These are phyloP conservation scores for Lepetodrilus schrolli DNA, from an alignment of 2,888 invertebrate genomes.

Conservation along the genomic window DNA sequence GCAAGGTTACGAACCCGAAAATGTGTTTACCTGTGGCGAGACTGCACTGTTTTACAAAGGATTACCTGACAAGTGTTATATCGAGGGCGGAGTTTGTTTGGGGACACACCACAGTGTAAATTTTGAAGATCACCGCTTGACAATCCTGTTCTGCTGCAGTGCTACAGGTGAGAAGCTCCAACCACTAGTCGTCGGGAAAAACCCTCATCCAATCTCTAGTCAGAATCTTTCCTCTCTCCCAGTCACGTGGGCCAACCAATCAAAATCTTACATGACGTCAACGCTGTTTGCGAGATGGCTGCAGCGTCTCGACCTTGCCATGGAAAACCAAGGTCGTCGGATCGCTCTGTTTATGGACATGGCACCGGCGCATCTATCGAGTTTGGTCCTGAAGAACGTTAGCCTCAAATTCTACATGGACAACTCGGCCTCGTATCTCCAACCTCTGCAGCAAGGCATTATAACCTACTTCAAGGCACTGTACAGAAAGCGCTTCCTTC, in stretches of 20 bases:
- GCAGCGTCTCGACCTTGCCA: constrained; percentile 31
- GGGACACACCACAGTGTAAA: constrained; percentile 30
- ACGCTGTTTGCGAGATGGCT: constrained; percentile 37
- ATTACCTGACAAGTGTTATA: constrained; percentile 35
- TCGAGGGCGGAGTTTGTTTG: constrained; percentile 33
- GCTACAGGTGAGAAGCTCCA: constrained; percentile 37
- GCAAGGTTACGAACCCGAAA: constrained; percentile 40
- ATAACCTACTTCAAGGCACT: constrained; percentile 34
- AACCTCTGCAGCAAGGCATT: constrained; percentile 39
- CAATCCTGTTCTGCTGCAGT: constrained; percentile 37
- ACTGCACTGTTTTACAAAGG: constrained; percentile 38
- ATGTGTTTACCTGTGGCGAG: constrained; percentile 40
- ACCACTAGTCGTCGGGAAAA: constrained; percentile 30
- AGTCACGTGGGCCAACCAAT: constrained; percentile 32
- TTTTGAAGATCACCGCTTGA: constrained; percentile 32
- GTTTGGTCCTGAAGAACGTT: constrained; percentile 35
- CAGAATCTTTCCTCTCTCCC: constrained; percentile 27
- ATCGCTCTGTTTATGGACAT: constrained; percentile 42
- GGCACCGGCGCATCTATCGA: constrained; percentile 37
- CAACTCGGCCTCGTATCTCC: constrained; percentile 34
- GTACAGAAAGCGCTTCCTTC: constrained; percentile 36
- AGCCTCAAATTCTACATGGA: constrained; percentile 41
- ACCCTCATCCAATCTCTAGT: neutral
- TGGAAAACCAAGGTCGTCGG: constrained; percentile 36
- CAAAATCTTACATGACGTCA: constrained; percentile 34